These are phyloP conservation scores for Carposina sasakii DNA, from an alignment of 1,140 invertebrate genomes.

Conservation along the genomic window DNA sequence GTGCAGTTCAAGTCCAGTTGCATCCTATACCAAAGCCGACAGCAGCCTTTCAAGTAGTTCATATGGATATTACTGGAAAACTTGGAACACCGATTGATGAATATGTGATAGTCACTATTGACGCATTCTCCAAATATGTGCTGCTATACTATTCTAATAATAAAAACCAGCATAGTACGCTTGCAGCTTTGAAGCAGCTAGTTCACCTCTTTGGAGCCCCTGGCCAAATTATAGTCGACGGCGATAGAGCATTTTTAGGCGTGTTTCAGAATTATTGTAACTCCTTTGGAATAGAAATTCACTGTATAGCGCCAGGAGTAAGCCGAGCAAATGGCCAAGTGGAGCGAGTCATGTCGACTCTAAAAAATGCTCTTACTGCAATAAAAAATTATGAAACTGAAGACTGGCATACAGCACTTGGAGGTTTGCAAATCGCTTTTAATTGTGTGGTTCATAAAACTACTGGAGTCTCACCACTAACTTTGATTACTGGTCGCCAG, in stretches of 20 bases:
- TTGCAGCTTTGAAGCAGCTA: constrained; percentile 6
- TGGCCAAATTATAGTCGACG: constrained; percentile 7
- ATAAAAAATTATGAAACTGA: constrained; percentile 5
- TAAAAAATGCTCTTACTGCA: constrained; percentile 7
- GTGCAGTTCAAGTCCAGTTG: constrained; percentile 6
- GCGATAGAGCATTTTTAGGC: constrained; percentile 4
- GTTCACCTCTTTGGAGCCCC: constrained; percentile 9
- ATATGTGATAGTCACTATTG: constrained; percentile 9
- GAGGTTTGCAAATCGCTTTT: neutral
- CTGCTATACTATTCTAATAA: constrained; percentile 1
- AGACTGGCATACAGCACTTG: constrained; percentile 4
- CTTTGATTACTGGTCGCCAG: neutral
- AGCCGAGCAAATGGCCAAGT: constrained; percentile 9
- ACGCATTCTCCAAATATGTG: constrained; percentile 7
- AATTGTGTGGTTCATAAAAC: constrained; percentile 7
- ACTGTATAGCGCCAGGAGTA: constrained; percentile 8
- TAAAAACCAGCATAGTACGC: neutral
- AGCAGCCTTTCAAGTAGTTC: constrained; percentile 4
- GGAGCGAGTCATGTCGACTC: constrained; percentile 5
- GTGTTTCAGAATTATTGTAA: constrained; percentile 9
- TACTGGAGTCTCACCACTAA: constrained; percentile 6
- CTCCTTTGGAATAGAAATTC: neutral
- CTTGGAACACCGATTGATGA: constrained; percentile 5
- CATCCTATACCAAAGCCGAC: constrained; percentile 5
- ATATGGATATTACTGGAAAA: constrained; percentile 12